Base-by-base conservation (phyloP, 2,113 vertebrate genomes). In the Callorhinus ursinus region DNA sequence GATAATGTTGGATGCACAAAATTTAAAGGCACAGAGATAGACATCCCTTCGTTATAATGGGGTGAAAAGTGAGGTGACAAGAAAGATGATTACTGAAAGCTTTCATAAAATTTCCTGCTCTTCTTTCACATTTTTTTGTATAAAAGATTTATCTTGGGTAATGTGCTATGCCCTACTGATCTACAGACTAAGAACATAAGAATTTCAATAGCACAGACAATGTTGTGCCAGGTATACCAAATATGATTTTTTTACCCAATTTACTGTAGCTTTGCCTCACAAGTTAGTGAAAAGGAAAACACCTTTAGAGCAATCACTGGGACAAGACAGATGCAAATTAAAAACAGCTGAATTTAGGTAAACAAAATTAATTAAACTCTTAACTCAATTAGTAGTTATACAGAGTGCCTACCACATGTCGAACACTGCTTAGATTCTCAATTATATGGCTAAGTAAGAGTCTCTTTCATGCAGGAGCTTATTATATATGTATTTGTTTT, bases 361-460 rank as follows among this genome's bases (percentile, higher is more conserved):
- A 96, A 83, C 39, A 91, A 57, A 90, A 90, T 81, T 77, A 86
- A 86, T 94, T 79, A 74, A 90, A 87, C 42, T 82, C 21, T 63
- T 85, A 80, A 93, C 84, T 81, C 51, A n/a, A 36, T n/a, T 94
- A 92, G 26, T 53, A 67, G 57, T 83, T 87, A 81, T 21, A 81
- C 8, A 59, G 39, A 61, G 16, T 63, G 21, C 21, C 57, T 96
- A 21, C 18, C 74, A 86, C 5, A 8, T 72, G 31, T 85, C 61
- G 90, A 63, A 77, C 15, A 49, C 31, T 53, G 63, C 8, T 26
- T 95, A 57, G 5, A 79, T 81, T 95, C 67, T 87, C 76, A 83
- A 80, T 87, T 83, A 76, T 49, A 79, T 49, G 51, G 7, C 49
- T 90, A 90, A 84, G 87, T 46, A 81, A 91, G 9, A 59, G 2